phyloP scores from a whole-genome alignment of 2,888 invertebrate species.

The Patella pellucida region DNA sequence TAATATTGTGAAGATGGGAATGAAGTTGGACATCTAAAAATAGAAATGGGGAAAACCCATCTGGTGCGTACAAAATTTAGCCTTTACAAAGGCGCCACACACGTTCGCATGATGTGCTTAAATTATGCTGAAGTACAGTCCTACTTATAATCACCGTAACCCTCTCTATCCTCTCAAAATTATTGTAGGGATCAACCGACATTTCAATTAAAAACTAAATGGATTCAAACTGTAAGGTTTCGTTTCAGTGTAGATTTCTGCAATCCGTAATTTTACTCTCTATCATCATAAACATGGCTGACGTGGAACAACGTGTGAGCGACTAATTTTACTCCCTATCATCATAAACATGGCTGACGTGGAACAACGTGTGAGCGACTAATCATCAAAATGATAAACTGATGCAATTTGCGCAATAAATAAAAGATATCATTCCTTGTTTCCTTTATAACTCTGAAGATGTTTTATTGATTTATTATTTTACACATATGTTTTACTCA shows the following conservation, averaged over 20 bases:
- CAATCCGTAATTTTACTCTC: too few relatives aligned
- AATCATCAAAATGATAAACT: constrained; percentile 10
- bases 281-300: constrained; percentile 20
- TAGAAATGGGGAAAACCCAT: not conserved
- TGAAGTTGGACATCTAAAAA: not conserved
- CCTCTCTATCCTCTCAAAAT: too few relatives aligned
- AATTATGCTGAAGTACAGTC: not conserved
- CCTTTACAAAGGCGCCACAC: not conserved
- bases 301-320: constrained; percentile 23
- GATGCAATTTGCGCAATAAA: not conserved
- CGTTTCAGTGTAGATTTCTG: too few relatives aligned
- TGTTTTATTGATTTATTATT: not conserved
- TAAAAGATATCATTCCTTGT: too few relatives aligned
- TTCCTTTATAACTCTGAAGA: not conserved
- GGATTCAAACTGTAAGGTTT: not conserved
- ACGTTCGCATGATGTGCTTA: not conserved
- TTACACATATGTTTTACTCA: not conserved
- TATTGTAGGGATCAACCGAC: too few relatives aligned
- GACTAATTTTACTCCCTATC: not conserved
- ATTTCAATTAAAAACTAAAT: not conserved
- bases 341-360: constrained; percentile 28
- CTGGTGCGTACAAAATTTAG: not conserved
- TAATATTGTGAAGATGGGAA: too few relatives aligned
- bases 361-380: constrained; percentile 19
- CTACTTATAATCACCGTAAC: too few relatives aligned